A percentile compares a stretch with the other conserved stretches of the same genome.
These are phyloP conservation scores for Drosophila sechellia DNA, from an alignment of 1,140 invertebrate genomes.

Conservation along the genomic window DNA sequence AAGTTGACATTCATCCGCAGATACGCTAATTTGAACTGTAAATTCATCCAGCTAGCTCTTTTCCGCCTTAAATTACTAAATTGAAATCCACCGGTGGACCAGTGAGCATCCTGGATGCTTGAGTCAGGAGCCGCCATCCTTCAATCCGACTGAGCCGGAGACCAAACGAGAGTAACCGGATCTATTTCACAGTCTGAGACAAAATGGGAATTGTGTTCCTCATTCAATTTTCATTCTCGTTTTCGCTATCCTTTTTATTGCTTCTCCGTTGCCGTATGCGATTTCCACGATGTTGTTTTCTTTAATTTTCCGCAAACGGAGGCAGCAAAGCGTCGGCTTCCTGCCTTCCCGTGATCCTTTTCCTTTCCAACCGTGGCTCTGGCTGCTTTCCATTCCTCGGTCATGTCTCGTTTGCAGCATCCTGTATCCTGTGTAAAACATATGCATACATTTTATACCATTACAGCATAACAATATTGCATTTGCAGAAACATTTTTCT, in stretches of 20 bases:
- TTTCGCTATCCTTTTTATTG: background rate
- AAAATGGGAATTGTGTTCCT: conserved; percentile 39
- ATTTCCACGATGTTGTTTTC: conserved; percentile 47
- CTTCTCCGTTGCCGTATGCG: conserved; percentile 14
- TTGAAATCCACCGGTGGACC: background rate
- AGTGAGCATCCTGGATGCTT: background rate
- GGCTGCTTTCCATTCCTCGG: conserved; percentile 3
- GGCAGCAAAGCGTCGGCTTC: conserved; percentile 43
- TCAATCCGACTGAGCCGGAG: background rate
- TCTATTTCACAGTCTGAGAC: conserved; percentile 37
- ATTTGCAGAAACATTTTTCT: conserved; percentile 70
- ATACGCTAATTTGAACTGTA: too few relatives aligned
- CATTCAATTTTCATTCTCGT: conserved; percentile 39
- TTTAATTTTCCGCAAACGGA: conserved; percentile 54
- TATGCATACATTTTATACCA: conserved; percentile 78
- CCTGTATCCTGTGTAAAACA: conserved; percentile 65
- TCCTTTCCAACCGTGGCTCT: background rate
- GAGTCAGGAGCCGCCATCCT: background rate
- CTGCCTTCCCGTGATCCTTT: conserved; percentile 26
- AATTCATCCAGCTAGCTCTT: background rate
- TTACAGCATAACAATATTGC: conserved; percentile 74
- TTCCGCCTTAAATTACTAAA: background rate
- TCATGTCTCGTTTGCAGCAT: conserved; percentile 32
- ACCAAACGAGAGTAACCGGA: conserved; percentile 26
- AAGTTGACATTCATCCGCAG: too few relatives aligned